These are phyloP conservation scores for Vulpes lagopus DNA, from an alignment of 2,113 vertebrate genomes.

Conservation along the genomic window DNA sequence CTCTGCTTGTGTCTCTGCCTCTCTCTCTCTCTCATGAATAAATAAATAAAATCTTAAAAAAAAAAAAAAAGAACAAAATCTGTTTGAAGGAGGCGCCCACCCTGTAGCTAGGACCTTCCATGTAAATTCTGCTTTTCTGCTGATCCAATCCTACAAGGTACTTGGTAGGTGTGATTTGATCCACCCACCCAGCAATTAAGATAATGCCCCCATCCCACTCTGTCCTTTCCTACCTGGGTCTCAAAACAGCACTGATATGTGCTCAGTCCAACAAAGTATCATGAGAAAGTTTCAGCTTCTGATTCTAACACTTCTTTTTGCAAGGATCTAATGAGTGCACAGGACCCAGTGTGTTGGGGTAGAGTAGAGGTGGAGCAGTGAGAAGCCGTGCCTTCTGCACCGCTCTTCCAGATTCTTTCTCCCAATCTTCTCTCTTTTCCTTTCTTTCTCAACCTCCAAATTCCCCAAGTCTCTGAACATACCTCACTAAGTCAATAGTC, in stretches of 20 bases:
- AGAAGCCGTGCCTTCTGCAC: background rate
- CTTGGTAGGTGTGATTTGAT: background rate
- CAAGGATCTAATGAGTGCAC: background rate
- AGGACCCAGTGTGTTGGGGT: background rate
- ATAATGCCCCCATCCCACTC: background rate
- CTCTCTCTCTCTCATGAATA: no score
- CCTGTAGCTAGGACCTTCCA: background rate
- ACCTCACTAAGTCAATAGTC: background rate
- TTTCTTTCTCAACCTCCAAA: slow-evolving; percentile 3
- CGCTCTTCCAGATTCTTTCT: background rate
- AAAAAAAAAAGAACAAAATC: background rate
- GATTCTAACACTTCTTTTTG: background rate
- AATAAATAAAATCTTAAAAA: no score
- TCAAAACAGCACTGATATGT: background rate
- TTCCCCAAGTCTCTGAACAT: background rate
- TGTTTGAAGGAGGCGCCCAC: background rate
- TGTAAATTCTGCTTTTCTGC: background rate
- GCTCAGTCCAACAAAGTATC: background rate
- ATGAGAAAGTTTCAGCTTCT: background rate
- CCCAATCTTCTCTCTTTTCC: background rate
- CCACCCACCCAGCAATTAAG: background rate
- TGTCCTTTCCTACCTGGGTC: background rate
- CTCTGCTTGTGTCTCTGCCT: no score
- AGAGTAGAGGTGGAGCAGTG: background rate
- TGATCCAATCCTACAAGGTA: no score